Conservation (phyloP, 2,888 invertebrate species). For the Lamellibrachia satsuma region DNA sequence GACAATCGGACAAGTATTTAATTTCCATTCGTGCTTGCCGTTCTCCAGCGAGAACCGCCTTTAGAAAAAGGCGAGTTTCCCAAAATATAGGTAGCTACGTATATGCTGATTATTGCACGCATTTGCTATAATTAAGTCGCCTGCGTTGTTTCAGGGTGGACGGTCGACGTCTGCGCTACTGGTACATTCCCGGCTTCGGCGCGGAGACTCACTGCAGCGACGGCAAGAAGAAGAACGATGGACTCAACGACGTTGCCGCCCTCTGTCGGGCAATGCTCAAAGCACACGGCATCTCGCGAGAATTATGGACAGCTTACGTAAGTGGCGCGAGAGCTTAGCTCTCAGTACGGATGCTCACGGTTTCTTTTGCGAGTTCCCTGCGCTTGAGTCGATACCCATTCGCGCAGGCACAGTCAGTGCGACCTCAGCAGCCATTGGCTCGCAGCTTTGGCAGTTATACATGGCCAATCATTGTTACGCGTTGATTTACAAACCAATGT, state of each 20-base stretch:
- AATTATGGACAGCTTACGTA: background rate
- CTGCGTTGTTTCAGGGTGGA: background rate
- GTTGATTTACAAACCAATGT: background rate
- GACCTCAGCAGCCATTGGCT: background rate
- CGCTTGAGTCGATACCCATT: background rate
- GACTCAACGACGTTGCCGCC: constrained; percentile 12
- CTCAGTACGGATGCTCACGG: background rate
- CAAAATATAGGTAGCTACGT: too few relatives aligned
- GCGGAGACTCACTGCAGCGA: background rate
- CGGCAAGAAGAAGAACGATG: constrained; percentile 4
- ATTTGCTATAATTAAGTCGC: background rate
- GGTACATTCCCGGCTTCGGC: constrained; percentile 17
- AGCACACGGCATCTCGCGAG: background rate
- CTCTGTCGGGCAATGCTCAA: background rate
- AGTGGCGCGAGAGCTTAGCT: background rate
- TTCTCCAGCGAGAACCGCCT: too few relatives aligned
- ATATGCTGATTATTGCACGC: background rate
- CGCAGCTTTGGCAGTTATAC: background rate
- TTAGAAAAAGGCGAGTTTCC: too few relatives aligned
- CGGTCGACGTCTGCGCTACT: constrained; percentile 1
- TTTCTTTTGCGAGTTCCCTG: too few relatives aligned
- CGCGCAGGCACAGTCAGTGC: background rate
- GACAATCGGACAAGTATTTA: too few relatives aligned
- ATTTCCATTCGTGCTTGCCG: too few relatives aligned
- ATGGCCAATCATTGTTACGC: background rate